Evolutionary conservation across 2,797 vertebrate species (phyloP), one percentile per base, ranked within the genome.

Genomic region (Dendrocincla fuliginosa): DNA sequence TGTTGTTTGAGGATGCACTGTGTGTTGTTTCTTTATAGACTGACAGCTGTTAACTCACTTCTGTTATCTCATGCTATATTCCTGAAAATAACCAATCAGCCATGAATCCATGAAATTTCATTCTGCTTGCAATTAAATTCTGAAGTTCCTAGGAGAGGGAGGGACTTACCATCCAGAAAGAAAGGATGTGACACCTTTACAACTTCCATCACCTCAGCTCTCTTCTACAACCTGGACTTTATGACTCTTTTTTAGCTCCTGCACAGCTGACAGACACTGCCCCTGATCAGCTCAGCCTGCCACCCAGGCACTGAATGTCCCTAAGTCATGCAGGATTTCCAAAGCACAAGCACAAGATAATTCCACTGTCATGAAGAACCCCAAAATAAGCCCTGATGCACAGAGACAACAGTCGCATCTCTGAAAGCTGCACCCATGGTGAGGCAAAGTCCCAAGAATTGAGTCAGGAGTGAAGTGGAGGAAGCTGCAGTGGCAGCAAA

Each of bases 351-450:
- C 74, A 53, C 23, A 32, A 18, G 17, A 3, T 41, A 71, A 60
- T 49, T 46, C 44, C 1, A 0, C 37, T 27, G 46, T 25, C 27
- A 52, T 3, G 10, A 59, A 49, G 67, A 22, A 33, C 4, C 41
- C 30, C 60, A 77, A 53, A 74, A 23, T 27, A 84, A 37, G 46
- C 23, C 41, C 63, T 49, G n/a, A 32, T 47, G 76, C 42, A 44
- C 32, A 33, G n/a, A 79, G 28, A 49, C 22, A 44, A 22, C 0
- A 0, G 18, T 47, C 30, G 16, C 3, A 16, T n/a, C 79, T 83
- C 41, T 63, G 60, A 69, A 56, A 6, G 33, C 32, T 50, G 37
- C 27, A 50, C 4, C 32, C 44, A 10, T 1, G 0, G 1, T 6
- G 35, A 37, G 37, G 44, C 13, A 1, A 80, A 65, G 41, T 28